phyloP scores from a whole-genome alignment of 2,113 vertebrate genomes.

The Ophiodon elongatus region DNA sequence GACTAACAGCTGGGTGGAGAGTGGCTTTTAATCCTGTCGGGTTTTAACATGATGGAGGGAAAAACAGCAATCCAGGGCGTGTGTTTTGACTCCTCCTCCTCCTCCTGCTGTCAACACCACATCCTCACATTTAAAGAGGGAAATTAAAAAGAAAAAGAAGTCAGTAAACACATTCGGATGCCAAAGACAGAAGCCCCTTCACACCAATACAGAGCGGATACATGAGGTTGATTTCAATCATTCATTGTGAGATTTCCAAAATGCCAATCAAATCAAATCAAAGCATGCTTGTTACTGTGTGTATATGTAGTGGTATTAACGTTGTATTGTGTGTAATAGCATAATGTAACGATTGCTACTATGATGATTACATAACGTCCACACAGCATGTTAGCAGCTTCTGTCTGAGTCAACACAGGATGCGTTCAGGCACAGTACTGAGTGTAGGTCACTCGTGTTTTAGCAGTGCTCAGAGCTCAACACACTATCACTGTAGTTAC shows the following conservation, averaged over 20 bases:
- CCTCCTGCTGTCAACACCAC: constrained; percentile 16
- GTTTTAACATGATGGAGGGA: constrained; percentile 65
- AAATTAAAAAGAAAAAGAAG: constrained; percentile 20
- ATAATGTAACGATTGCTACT: neutral
- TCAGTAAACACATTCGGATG: constrained; percentile 14
- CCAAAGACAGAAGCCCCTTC: constrained; percentile 2
- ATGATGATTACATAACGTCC: neutral
- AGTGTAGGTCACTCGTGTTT: neutral
- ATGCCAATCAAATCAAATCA: neutral
- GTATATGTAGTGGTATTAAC: neutral
- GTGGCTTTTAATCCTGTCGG: constrained; percentile 70
- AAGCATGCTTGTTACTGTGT: neutral
- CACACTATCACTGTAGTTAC: neutral
- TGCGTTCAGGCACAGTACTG: neutral
- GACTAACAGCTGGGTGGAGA: constrained; percentile 74
- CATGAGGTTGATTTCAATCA: neutral
- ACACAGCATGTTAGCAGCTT: neutral
- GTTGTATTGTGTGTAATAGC: neutral
- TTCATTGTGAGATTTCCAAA: neutral
- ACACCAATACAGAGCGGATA: neutral
- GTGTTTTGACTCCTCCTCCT: constrained; percentile 31
- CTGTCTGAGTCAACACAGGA: neutral
- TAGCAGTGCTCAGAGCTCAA: neutral
- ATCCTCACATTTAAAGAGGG: constrained; percentile 34
- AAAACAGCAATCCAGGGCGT: constrained; percentile 56